These are phyloP conservation scores for Crioceris asparagi DNA, from an alignment of 2,888 invertebrate species.

Conservation along the genomic window DNA sequence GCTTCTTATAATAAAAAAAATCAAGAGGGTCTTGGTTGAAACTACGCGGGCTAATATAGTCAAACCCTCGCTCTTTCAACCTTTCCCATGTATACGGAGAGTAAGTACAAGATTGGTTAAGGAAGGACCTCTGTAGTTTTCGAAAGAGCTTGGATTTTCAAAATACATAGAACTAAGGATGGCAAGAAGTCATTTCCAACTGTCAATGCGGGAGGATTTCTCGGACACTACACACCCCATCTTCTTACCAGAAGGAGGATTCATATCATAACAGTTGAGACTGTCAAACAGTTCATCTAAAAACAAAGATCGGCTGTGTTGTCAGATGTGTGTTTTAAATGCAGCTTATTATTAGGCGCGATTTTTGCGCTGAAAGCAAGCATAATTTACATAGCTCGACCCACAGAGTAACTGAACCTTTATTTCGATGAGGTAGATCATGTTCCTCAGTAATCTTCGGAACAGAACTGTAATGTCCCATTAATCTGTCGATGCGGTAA, in stretches of 20 bases:
- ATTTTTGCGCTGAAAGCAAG: slow-evolving; percentile 8
- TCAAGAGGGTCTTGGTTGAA: slow-evolving; percentile 17
- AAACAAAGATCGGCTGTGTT: too few species aligned
- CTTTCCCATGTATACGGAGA: too few species aligned
- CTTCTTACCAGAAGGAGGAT: slow-evolving; percentile 8
- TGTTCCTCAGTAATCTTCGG: slow-evolving; percentile 15
- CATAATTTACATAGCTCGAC: slow-evolving; percentile 7
- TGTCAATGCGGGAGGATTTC: slow-evolving; percentile 10
- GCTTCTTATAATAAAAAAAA: slow-evolving; percentile 13
- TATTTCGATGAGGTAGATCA: slow-evolving; percentile 12
- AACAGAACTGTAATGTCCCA: slow-evolving; percentile 9
- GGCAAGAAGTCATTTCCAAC: slow-evolving; percentile 9
- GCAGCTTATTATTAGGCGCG: slow-evolving; percentile 6
- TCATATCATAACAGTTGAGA: slow-evolving; percentile 7
- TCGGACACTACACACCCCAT: slow-evolving; percentile 7
- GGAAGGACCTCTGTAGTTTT: too few species aligned
- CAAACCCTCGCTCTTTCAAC: too few species aligned
- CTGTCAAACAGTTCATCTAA: slow-evolving; percentile 13
- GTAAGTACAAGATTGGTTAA: too few species aligned
- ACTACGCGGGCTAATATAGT: slow-evolving; percentile 6
- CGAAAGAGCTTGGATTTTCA: too few species aligned
- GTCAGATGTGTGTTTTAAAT: slow-evolving; percentile 11
- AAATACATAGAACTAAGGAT: slow-evolving; percentile 12
- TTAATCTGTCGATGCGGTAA: slow-evolving; percentile 9
- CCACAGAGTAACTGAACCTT: slow-evolving; percentile 14